A percentile compares a stretch with the other conserved stretches of the same genome.
phyloP scores from a whole-genome alignment of 2,797 vertebrate genomes.

The Leucoraja ocellata region DNA sequence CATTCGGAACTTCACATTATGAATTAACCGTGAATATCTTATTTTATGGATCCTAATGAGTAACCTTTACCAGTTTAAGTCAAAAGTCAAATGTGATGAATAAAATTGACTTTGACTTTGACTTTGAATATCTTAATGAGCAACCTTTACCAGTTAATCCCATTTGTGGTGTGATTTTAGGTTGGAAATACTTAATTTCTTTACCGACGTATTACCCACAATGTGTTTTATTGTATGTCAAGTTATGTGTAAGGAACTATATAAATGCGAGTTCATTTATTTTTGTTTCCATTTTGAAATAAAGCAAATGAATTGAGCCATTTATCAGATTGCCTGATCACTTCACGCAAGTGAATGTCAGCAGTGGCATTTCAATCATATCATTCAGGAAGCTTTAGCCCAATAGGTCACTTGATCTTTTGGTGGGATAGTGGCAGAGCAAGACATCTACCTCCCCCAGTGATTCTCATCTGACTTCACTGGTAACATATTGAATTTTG shows the following conservation, averaged over 20 bases:
- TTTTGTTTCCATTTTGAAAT: neutral
- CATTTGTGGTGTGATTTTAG: neutral
- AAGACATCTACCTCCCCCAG: neutral
- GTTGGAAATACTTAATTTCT: neutral
- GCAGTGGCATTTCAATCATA: neutral
- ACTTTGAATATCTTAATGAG: neutral
- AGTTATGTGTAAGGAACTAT: neutral
- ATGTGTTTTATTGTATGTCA: neutral
- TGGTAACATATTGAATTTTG: neutral
- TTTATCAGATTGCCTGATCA: neutral
- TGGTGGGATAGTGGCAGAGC: neutral
- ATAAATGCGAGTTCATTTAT: neutral
- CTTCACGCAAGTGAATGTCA: neutral
- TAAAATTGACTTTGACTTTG: too few species aligned
- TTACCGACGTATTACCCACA: neutral
- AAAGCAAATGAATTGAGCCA: neutral
- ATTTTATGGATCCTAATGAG: neutral
- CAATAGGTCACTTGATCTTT: neutral
- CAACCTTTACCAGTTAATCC: neutral
- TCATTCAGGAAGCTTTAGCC: neutral
- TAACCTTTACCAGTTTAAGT: too few species aligned
- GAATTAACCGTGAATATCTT: neutral
- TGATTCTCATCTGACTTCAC: neutral
- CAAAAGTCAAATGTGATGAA: too few species aligned
- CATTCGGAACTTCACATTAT: neutral